Percentiles rank a stretch among this genome's conserved stretches.
These are phyloP conservation scores for Apogon talboti DNA, from an alignment of 2,797 vertebrate genomes.

Conservation along the genomic window DNA sequence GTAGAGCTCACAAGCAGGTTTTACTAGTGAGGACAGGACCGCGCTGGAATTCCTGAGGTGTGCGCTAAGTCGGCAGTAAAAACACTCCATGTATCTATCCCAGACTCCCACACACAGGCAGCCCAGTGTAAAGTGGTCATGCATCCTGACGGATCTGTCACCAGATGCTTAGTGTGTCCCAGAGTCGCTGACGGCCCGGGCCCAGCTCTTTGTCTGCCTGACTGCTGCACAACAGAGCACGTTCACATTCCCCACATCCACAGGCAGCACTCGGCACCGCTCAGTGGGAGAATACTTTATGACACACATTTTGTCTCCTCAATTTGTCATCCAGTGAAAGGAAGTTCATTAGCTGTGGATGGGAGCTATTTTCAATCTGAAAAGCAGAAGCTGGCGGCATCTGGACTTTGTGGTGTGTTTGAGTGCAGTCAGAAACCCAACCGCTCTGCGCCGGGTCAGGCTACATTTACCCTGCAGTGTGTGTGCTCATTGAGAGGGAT, in stretches of 20 bases:
- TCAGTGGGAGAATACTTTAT: conserved; percentile 55
- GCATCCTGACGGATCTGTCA: conserved; percentile 82
- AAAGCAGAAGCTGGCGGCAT: conserved; percentile 15
- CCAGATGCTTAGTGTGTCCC: conserved; percentile 79
- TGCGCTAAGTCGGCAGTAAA: conserved; percentile 78
- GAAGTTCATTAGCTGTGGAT: conserved; percentile 59
- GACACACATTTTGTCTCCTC: conserved; percentile 58
- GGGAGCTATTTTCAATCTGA: conserved; percentile 27
- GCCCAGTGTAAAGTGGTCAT: conserved; percentile 81
- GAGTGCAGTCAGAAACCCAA: conserved; percentile 22
- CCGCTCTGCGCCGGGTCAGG: conserved; percentile 13
- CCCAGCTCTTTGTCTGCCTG: conserved; percentile 77
- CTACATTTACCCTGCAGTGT: conserved; percentile 33
- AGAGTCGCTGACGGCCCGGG: conserved; percentile 78
- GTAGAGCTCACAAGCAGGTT: conserved; percentile 68
- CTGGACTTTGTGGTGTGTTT: conserved; percentile 29
- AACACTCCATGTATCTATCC: conserved; percentile 62
- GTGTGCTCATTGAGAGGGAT: conserved; percentile 50
- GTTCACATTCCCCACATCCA: conserved; percentile 75
- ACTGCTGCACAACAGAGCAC: conserved; percentile 69
- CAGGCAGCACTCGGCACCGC: conserved; percentile 48
- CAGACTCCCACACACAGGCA: conserved; percentile 69
- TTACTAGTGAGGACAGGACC: conserved; percentile 80
- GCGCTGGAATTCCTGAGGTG: conserved; percentile 76
- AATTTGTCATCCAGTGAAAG: conserved; percentile 69